Conservation (phyloP, 2,888 invertebrate genomes). For the Pristionchus fissidentatus region DNA sequence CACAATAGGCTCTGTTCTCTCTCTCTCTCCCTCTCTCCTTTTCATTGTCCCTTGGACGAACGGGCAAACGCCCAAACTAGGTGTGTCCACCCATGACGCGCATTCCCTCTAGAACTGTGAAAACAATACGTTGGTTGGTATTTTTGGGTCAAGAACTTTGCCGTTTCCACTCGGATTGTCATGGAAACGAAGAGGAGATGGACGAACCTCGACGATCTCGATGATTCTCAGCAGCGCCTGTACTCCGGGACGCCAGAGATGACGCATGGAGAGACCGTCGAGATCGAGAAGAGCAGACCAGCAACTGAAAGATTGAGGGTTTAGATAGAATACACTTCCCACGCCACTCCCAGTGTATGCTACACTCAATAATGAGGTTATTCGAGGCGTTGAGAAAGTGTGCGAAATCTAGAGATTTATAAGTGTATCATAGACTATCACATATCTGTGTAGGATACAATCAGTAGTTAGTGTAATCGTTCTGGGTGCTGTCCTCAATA, state of each 20-base stretch:
- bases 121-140: not conserved
- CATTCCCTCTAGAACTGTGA: not conserved
- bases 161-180: not conserved
- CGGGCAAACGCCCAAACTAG: no score
- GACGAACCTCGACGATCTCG: conserved; percentile 82
- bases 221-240: conserved; percentile 82
- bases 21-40: not conserved
- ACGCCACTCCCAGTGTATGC: not conserved
- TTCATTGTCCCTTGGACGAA: not conserved
- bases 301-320: conserved; percentile 79
- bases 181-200: no score
- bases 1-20: not conserved
- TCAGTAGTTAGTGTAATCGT: no score
- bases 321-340: not conserved
- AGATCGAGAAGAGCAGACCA: conserved; percentile 93
- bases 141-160: not conserved
- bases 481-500: no score
- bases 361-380: no score
- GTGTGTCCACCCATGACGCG: not conserved
- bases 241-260: conserved; percentile 93
- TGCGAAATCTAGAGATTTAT: no score
- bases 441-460: no score
- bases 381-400: no score
- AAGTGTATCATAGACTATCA: no score
- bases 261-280: conserved; percentile 94